These are phyloP conservation scores for Macroteleia sp. DNA, from an alignment of 2,888 invertebrate genomes.

Conservation along the genomic window DNA sequence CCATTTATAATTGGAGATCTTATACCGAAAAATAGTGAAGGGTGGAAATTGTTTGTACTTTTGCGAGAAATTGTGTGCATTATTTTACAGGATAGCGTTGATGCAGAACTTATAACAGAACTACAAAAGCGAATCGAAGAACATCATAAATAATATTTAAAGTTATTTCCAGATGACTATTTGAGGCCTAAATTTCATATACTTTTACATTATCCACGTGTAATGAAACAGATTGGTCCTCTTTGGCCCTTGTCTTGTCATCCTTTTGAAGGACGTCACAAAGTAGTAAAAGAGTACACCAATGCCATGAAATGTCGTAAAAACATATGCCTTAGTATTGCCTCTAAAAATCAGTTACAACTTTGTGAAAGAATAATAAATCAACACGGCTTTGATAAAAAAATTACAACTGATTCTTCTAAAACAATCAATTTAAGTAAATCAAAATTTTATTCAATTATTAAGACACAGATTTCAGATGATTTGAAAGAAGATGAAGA, in stretches of 20 bases:
- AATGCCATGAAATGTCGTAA: slow-evolving; percentile 22
- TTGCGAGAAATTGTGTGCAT: slow-evolving; percentile 5
- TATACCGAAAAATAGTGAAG: slow-evolving; percentile 27
- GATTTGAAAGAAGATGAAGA: too few species aligned
- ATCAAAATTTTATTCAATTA: too few species aligned
- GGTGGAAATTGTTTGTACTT: slow-evolving; percentile 29
- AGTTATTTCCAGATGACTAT: slow-evolving; percentile 33
- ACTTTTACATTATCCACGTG: slow-evolving; percentile 55
- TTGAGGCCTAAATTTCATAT: slow-evolving; percentile 52
- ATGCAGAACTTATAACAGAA: not conserved
- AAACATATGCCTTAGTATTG: slow-evolving; percentile 53
- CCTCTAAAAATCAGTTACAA: slow-evolving; percentile 42
- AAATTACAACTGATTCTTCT: too few species aligned
- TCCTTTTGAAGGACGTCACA: slow-evolving; percentile 51
- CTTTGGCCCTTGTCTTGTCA: slow-evolving; percentile 46
- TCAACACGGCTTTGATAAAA: not conserved
- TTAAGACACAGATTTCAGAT: not conserved
- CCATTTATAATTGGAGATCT: slow-evolving; percentile 46
- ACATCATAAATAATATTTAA: slow-evolving; percentile 32
- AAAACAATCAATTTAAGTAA: too few species aligned
- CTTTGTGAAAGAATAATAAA: not conserved
- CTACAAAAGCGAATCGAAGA: not conserved
- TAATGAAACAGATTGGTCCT: slow-evolving; percentile 46
- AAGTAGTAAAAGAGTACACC: slow-evolving; percentile 38
- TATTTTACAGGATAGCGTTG: slow-evolving; percentile 1